Evolutionary conservation across 1,140 invertebrate species (phyloP).

Genomic region (Drosophila guanche): DNA sequence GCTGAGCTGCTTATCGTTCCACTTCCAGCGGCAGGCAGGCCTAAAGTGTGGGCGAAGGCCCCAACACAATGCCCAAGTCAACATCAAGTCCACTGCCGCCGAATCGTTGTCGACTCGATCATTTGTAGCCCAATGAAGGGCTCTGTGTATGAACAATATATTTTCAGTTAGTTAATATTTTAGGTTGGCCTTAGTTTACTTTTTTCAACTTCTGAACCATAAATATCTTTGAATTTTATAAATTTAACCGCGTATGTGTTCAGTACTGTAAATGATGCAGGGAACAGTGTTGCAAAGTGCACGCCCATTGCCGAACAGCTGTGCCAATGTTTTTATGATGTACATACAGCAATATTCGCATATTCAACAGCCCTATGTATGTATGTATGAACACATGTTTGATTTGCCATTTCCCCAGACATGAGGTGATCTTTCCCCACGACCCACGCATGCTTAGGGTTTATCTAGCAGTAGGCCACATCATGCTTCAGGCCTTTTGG

Average conservation of each 20-base stretch:
- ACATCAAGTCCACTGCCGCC: slow-evolving; percentile 18
- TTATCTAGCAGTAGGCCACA: slow-evolving; percentile 7
- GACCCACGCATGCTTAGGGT: neutral
- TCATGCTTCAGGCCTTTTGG: neutral
- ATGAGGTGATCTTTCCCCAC: neutral
- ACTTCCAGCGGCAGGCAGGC: slow-evolving; percentile 7
- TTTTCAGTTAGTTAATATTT: no score
- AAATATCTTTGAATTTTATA: slow-evolving; percentile 24
- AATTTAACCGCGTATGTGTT: neutral
- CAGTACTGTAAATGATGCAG: neutral
- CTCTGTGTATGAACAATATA: neutral
- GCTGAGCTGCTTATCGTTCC: slow-evolving; percentile 16
- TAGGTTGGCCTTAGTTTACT: no score
- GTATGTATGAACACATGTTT: neutral
- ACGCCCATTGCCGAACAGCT: neutral
- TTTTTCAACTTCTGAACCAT: no score
- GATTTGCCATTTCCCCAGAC: neutral
- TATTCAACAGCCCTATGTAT: no score
- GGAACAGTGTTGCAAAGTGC: slow-evolving; percentile 1
- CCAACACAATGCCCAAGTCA: neutral
- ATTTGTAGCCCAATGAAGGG: neutral
- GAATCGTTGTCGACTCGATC: slow-evolving; percentile 17
- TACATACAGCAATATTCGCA: no score
- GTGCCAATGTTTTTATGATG: no score
- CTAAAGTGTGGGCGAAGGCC: slow-evolving; percentile 19